Conservation (phyloP, 1,140 invertebrate species). For the Polyergus mexicanus region DNA sequence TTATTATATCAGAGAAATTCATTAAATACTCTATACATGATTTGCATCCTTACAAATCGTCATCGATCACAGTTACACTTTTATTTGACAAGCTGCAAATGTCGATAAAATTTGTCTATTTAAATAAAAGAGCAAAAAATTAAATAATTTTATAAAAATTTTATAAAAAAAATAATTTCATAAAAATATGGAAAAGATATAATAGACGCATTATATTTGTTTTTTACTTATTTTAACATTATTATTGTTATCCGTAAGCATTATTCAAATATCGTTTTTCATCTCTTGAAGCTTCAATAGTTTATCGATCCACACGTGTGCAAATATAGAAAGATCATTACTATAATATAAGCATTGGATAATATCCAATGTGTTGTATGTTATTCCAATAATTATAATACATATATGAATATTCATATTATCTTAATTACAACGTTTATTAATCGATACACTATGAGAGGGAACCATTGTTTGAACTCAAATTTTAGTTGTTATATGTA, state of each 20-base stretch:
- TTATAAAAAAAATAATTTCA: not conserved
- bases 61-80: not conserved
- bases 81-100: not conserved
- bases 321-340: slow-evolving; percentile 46
- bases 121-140: not conserved
- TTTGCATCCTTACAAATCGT: not conserved
- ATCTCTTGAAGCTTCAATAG: slow-evolving; percentile 23
- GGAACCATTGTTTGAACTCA: slow-evolving; percentile 48
- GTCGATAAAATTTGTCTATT: not conserved
- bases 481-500: slow-evolving; percentile 54
- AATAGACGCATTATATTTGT: not conserved
- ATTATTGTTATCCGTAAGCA: not conserved
- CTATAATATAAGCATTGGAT: slow-evolving; percentile 45
- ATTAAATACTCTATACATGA: not conserved
- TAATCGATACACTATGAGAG: slow-evolving; percentile 54
- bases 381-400: slow-evolving; percentile 62
- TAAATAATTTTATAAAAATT: not conserved
- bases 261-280: slow-evolving; percentile 20
- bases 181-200: not conserved
- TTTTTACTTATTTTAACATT: not conserved
- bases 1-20: slow-evolving; percentile 6
- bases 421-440: slow-evolving; percentile 63
- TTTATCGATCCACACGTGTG: slow-evolving; percentile 41
- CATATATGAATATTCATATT: slow-evolving; percentile 53
- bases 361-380: slow-evolving; percentile 46